phyloP scores from a whole-genome alignment of 2,113 vertebrate species.

The Coptodon bakossiorum region DNA sequence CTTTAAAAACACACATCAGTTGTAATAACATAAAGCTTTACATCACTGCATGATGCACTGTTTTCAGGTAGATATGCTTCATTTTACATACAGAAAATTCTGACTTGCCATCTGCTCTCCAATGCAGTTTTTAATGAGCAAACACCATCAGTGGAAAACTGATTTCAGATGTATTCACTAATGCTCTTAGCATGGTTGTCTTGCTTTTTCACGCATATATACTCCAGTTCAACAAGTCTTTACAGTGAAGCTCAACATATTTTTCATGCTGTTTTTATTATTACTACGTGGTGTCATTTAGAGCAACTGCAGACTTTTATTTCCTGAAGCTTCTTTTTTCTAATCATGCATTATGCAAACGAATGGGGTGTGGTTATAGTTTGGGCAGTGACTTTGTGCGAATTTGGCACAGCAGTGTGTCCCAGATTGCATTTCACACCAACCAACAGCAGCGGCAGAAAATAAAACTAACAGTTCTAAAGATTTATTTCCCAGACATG shows the following conservation, averaged over 20 bases:
- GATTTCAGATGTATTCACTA: background rate
- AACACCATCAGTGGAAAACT: background rate
- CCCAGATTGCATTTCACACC: background rate
- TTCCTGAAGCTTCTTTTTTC: background rate
- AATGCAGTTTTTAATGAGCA: background rate
- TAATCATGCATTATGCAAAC: background rate
- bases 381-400: background rate
- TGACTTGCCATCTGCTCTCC: background rate
- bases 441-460: background rate
- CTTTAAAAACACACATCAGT: background rate
- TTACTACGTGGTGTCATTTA: background rate
- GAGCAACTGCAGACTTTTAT: background rate
- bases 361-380: background rate
- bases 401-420: background rate
- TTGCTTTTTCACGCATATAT: background rate
- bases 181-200: background rate
- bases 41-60: background rate
- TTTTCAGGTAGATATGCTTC: background rate
- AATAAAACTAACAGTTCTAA: background rate
- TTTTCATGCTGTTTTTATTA: background rate
- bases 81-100: background rate
- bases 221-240: background rate
- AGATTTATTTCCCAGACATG: background rate
- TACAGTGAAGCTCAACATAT: background rate
- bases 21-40: background rate